These are phyloP conservation scores for Sebastes vulpes DNA, from an alignment of 2,797 vertebrate genomes.

Conservation along the genomic window DNA sequence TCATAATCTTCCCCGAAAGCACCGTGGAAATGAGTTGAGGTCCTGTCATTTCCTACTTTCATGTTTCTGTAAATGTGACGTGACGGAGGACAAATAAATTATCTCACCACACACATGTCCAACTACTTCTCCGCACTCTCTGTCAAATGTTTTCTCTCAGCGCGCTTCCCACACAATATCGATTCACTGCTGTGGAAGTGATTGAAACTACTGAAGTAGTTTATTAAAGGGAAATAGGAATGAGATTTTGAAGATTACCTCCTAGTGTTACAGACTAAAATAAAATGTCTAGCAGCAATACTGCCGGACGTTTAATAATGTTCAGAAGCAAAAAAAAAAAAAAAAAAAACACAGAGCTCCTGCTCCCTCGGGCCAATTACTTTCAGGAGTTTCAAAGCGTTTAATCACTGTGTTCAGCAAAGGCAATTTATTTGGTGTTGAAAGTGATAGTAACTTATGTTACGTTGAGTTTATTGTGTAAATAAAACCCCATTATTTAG, in stretches of 20 bases:
- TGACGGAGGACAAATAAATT: slow-evolving; percentile 37
- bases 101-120: slow-evolving; percentile 14
- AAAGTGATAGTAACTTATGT: slow-evolving; percentile 6
- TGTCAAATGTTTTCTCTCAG: neutral
- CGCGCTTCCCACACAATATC: neutral
- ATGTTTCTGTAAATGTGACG: slow-evolving; percentile 23
- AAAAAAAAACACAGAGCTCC: neutral
- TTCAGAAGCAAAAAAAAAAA: neutral
- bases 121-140: neutral
- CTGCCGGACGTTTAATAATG: slow-evolving; percentile 7
- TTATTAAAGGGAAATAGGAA: slow-evolving; percentile 20
- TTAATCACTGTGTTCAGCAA: slow-evolving; percentile 22
- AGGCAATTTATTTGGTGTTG: slow-evolving; percentile 19
- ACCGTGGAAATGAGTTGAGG: slow-evolving; percentile 38
- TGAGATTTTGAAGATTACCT: slow-evolving; percentile 5
- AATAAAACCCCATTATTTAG: slow-evolving; percentile 10
- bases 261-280: neutral
- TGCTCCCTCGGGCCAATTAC: slow-evolving; percentile 23
- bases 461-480: neutral
- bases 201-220: slow-evolving; percentile 10
- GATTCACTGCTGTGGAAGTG: slow-evolving; percentile 8
- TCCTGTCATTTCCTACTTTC: slow-evolving; percentile 40
- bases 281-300: slow-evolving; percentile 18
- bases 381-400: slow-evolving; percentile 13
- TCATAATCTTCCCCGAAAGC: slow-evolving; percentile 33